A percentile compares a stretch with the other conserved stretches of the same genome.
Conservation (phyloP, 2,888 invertebrate species). For the Plagodis dolabraria region DNA sequence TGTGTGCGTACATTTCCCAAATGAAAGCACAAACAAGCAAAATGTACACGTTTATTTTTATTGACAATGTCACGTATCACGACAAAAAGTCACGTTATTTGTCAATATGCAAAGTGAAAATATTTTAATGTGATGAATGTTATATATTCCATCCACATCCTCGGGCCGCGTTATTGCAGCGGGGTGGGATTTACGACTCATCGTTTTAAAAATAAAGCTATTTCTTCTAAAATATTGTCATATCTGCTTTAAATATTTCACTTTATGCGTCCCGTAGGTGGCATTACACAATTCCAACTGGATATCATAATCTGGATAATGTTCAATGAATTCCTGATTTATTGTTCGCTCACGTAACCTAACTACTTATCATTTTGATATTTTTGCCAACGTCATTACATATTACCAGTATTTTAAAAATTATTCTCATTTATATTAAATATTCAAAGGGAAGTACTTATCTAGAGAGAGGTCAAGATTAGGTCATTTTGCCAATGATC, state of each 20-base stretch:
- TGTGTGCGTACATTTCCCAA: not conserved
- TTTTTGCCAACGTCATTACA: constrained; percentile 12
- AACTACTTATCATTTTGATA: constrained; percentile 22
- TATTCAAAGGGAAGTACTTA: no score
- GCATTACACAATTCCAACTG: constrained; percentile 67
- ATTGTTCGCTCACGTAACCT: constrained; percentile 32
- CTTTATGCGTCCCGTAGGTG: constrained; percentile 75
- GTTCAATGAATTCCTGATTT: constrained; percentile 64
- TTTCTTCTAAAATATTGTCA: constrained; percentile 83
- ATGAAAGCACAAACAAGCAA: not conserved
- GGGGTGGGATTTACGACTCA: constrained; percentile 72
- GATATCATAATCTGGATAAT: constrained; percentile 57
- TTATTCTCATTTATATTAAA: no score
- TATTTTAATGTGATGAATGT: constrained; percentile 64
- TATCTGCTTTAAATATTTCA: constrained; percentile 81
- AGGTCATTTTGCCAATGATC: no score
- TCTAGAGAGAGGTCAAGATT: no score
- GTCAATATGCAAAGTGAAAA: constrained; percentile 55
- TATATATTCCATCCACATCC: constrained; percentile 75
- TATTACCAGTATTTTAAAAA: no score
- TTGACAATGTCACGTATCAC: constrained; percentile 39
- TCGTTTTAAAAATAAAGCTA: constrained; percentile 82
- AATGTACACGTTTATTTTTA: constrained; percentile 1
- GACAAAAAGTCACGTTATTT: constrained; percentile 48
- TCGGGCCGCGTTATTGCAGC: constrained; percentile 74